A percentile compares a stretch with the other conserved stretches of the same genome.
These are phyloP conservation scores for Vimba vimba DNA, from an alignment of 2,113 vertebrate species.

Conservation along the genomic window DNA sequence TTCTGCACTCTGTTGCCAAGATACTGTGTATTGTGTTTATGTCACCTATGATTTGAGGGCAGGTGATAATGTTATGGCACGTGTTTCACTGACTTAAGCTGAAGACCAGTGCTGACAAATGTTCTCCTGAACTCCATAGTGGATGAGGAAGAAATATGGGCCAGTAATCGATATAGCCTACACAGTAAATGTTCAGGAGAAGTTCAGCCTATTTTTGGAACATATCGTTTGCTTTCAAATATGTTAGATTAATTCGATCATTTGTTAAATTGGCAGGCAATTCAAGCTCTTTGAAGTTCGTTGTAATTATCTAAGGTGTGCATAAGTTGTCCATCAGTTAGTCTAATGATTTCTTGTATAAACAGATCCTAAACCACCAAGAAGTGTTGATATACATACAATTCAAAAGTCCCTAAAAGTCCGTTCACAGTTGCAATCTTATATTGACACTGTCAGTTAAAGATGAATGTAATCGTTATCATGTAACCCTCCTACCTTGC, in stretches of 20 bases:
- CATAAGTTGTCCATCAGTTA: neutral
- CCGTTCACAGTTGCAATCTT: neutral
- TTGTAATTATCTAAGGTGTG: neutral
- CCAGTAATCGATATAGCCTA: neutral
- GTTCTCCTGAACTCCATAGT: neutral
- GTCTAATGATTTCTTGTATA: neutral
- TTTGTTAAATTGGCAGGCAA: neutral
- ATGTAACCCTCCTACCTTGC: neutral
- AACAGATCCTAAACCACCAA: neutral
- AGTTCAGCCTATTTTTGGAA: neutral
- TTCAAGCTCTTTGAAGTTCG: neutral
- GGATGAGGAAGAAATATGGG: neutral
- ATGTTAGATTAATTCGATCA: neutral
- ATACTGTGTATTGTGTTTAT: constrained; percentile 26
- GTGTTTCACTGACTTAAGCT: constrained; percentile 14
- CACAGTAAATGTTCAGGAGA: neutral
- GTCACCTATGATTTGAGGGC: constrained; percentile 17
- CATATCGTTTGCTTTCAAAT: constrained; percentile 4
- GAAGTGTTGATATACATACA: neutral
- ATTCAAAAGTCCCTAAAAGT: constrained; percentile 9
- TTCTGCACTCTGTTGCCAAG: constrained; percentile 26
- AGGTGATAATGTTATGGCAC: constrained; percentile 27
- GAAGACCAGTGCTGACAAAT: neutral
- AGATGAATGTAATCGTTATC: neutral
- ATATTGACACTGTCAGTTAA: neutral